Conservation (phyloP, 1,140 invertebrate genomes). For the Leptinotarsa defecta region DNA sequence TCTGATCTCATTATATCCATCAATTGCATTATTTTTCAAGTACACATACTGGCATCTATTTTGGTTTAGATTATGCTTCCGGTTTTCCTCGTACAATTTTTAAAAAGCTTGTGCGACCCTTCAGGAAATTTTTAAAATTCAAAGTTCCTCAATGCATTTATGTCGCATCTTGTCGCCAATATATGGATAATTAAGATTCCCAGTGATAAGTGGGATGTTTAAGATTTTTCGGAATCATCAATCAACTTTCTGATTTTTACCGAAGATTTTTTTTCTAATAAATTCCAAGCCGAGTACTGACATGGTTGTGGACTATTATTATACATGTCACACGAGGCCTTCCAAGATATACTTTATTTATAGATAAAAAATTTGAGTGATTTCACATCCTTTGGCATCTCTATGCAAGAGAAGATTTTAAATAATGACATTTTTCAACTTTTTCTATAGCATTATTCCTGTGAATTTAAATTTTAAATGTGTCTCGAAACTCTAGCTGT, state of each 20-base stretch:
- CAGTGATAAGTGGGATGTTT: background rate
- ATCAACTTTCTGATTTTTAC: background rate
- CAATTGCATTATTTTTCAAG: too few species aligned
- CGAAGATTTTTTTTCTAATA: background rate
- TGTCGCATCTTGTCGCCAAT: too few species aligned
- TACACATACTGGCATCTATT: too few species aligned
- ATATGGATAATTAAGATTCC: background rate
- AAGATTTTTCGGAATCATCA: background rate
- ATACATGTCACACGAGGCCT: background rate
- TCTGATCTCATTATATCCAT: too few species aligned
- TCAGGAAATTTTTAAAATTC: background rate
- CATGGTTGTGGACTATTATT: background rate
- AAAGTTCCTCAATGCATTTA: background rate
- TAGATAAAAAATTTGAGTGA: background rate
- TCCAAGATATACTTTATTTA: background rate
- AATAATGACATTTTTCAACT: background rate
- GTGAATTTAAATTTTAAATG: background rate
- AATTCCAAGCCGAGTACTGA: background rate
- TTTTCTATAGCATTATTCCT: too few species aligned
- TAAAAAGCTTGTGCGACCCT: background rate
- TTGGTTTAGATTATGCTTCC: background rate
- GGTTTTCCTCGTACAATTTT: background rate
- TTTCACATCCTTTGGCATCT: background rate
- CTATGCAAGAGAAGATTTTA: background rate
- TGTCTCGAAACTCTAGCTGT: constrained; percentile 3